phyloP scores from a whole-genome alignment of 2,888 invertebrate genomes.

The Philopedon plagiatum region DNA sequence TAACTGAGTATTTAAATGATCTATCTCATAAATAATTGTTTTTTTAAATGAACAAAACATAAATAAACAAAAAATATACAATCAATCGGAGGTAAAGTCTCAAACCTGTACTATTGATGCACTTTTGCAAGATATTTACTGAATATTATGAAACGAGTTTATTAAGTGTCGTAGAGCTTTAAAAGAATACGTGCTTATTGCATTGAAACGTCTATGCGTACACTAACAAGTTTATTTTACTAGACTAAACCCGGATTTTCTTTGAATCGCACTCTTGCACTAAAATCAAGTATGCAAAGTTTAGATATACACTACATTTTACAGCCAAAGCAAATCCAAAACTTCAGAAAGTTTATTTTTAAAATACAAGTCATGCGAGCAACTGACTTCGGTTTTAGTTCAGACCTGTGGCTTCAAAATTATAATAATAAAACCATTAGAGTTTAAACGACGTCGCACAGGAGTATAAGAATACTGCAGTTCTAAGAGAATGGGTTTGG shows the following conservation, averaged over 20 bases:
- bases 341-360: constrained; percentile 26
- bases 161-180: too few species aligned
- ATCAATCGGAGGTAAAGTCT: too few species aligned
- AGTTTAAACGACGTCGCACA: constrained; percentile 16
- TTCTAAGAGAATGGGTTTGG: neutral
- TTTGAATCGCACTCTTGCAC: constrained; percentile 29
- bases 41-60: too few species aligned
- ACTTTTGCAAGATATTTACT: too few species aligned
- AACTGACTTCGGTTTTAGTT: constrained; percentile 32
- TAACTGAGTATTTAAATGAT: too few species aligned
- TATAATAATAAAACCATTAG: constrained; percentile 51
- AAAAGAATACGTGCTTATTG: too few species aligned
- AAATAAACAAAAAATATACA: too few species aligned
- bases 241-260: neutral
- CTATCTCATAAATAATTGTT: too few species aligned
- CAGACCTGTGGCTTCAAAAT: constrained; percentile 44
- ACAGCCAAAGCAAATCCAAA: constrained; percentile 21
- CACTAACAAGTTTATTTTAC: neutral
- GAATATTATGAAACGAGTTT: too few species aligned
- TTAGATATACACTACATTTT: constrained; percentile 36
- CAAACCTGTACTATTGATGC: too few species aligned
- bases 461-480: neutral
- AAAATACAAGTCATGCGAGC: constrained; percentile 51
- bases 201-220: too few species aligned
- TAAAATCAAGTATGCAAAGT: constrained; percentile 39